These are phyloP conservation scores for Aphis craccivora DNA, from an alignment of 1,140 invertebrate genomes.

Conservation along the genomic window DNA sequence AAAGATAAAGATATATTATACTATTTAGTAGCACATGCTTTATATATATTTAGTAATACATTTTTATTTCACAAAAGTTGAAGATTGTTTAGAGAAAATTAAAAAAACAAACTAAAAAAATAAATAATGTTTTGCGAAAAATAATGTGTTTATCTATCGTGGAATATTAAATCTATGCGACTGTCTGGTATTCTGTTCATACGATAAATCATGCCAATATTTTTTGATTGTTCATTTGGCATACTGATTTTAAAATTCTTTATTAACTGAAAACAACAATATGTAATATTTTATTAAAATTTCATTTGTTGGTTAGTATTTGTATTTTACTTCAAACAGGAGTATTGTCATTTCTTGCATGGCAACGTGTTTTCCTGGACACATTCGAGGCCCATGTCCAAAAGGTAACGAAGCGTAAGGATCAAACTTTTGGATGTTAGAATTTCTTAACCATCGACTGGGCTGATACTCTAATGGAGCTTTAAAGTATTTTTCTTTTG, in stretches of 20 bases:
- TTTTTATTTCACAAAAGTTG: slow-evolving; percentile 56
- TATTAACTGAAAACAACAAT: slow-evolving; percentile 60
- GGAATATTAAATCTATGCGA: slow-evolving; percentile 59
- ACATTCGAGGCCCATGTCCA: slow-evolving; percentile 69
- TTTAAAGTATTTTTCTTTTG: slow-evolving; percentile 65
- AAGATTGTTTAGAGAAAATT: slow-evolving; percentile 54
- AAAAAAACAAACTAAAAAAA: slow-evolving; percentile 7
- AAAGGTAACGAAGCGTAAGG: slow-evolving; percentile 73
- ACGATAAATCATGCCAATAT: slow-evolving; percentile 61
- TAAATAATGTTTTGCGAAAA: slow-evolving; percentile 41
- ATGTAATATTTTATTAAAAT: not conserved
- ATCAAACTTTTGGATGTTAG: slow-evolving; percentile 65
- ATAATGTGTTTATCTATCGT: slow-evolving; percentile 55
- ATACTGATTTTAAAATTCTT: slow-evolving; percentile 58
- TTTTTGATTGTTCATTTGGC: slow-evolving; percentile 16
- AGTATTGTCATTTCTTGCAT: slow-evolving; percentile 66
- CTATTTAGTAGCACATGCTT: slow-evolving; percentile 51
- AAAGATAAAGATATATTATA: slow-evolving; percentile 53
- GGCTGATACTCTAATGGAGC: slow-evolving; percentile 65
- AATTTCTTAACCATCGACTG: slow-evolving; percentile 66
- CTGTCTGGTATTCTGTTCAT: slow-evolving; percentile 62
- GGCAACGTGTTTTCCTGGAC: slow-evolving; percentile 65
- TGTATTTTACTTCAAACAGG: slow-evolving; percentile 69
- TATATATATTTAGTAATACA: slow-evolving; percentile 55
- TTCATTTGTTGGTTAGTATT: not conserved